Evolutionary conservation across 1,140 invertebrate genomes (phyloP).

Genomic region (Drosophila nigromelanica): DNA sequence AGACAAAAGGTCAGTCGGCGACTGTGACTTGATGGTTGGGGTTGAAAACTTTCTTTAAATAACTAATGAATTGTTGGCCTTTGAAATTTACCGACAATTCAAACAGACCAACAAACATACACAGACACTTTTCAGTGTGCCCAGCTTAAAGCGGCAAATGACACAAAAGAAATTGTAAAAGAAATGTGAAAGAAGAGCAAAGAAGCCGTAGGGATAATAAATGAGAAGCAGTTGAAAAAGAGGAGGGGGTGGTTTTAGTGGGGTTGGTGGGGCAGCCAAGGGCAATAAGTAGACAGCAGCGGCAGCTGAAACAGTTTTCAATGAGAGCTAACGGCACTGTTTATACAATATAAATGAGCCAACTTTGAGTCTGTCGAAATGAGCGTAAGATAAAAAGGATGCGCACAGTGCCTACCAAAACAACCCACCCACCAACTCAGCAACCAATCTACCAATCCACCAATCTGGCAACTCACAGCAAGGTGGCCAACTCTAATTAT

Average conservation of each 20-base stretch:
- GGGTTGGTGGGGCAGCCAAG: neutral
- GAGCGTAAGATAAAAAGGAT: conserved; percentile 34
- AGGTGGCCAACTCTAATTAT: conserved; percentile 32
- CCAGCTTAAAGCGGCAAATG: conserved; percentile 24
- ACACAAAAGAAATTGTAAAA: conserved; percentile 27
- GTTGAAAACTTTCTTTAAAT: conserved; percentile 57
- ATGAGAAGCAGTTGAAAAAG: conserved; percentile 7
- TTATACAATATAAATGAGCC: conserved; percentile 80
- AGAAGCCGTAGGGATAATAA: conserved; percentile 19
- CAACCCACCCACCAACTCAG: neutral
- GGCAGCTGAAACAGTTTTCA: conserved; percentile 38
- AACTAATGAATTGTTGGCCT: conserved; percentile 73
- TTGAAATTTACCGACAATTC: conserved; percentile 59
- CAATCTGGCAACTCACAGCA: too few species aligned
- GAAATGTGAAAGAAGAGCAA: conserved; percentile 16
- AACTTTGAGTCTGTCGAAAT: conserved; percentile 56
- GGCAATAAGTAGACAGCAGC: neutral
- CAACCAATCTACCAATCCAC: neutral
- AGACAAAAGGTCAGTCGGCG: conserved; percentile 21
- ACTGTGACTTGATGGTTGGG: neutral
- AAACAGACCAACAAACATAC: conserved; percentile 41
- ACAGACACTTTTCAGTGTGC: conserved; percentile 14
- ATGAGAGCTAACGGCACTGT: conserved; percentile 60
- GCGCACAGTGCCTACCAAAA: neutral
- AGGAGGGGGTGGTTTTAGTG: neutral